Evolutionary conservation across 2,888 invertebrate species (phyloP).

Genomic region (Branchellion lobata): DNA sequence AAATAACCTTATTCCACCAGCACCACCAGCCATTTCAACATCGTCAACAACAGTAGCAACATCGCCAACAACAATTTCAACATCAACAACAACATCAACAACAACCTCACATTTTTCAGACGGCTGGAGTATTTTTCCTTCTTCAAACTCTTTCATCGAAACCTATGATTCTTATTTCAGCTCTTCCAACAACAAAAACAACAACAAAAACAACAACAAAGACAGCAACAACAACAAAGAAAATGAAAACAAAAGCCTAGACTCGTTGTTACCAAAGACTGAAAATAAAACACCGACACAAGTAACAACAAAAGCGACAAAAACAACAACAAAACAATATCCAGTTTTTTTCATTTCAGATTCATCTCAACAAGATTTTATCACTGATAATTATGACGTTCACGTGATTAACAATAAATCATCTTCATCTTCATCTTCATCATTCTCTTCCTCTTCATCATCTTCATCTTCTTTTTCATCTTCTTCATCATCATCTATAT

Average conservation of each 20-base stretch:
- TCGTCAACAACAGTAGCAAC: too few species aligned
- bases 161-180: too few species aligned
- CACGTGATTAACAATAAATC: not conserved
- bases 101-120: not conserved
- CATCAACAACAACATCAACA: not conserved
- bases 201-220: too few species aligned
- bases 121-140: not conserved
- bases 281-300: too few species aligned
- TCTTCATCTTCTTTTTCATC: not conserved
- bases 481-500: constrained; percentile 17
- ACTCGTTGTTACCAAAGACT: too few species aligned
- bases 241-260: too few species aligned
- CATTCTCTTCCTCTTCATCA: constrained; percentile 3
- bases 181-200: too few species aligned
- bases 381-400: not conserved
- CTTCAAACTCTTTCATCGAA: too few species aligned
- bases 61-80: too few species aligned
- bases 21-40: too few species aligned
- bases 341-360: not conserved
- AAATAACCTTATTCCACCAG: too few species aligned
- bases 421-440: not conserved
- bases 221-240: too few species aligned
- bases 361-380: not conserved
- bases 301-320: not conserved
- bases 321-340: constrained; percentile 8